Evolutionary conservation across 2,888 invertebrate genomes (phyloP), one percentile per base, ranked within the genome.

Genomic region (Deilephila elpenor): DNA sequence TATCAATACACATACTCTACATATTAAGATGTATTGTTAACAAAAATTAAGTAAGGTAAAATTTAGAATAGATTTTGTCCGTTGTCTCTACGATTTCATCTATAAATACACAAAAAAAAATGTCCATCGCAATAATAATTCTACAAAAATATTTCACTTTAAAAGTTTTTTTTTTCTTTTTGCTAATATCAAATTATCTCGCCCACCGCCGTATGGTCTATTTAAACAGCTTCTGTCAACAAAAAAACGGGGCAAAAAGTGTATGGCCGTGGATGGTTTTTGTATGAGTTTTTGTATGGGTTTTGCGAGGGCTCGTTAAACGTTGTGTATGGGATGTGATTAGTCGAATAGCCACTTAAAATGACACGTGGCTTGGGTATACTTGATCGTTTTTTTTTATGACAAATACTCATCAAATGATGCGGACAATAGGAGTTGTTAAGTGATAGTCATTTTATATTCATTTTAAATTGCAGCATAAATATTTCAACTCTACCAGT

Each of bases 321-420:
- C 5, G 53, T 73, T 73, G 25, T n/a, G 19, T 73, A 75, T 80
- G 74, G 74, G 79, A 76, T 73, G 73, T 62, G 76, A 74, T 79
- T 76, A 67, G 32, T 14, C 11, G 5, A 51, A 53, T 71, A 32
- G 74, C 67, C 67, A 67, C 67, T 67, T 67, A 67, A 67, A 51
- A 6, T 44, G 67, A 67, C 67, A 67, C 67, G 67, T 67, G 67
- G 44, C 67, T 44, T 25, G n/a, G 14, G 44, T 25, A 51, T 44
- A 44, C 44, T 67, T 51, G 20, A 6, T 25, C 29, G 51, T 44
- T 44, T 14, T 34, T 20, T 19, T 64, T 64, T 37, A 20, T 11
- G 20, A 44, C 37, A 11, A n/a, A 44, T 64, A n/a, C 14, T 14
- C n/a, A 32, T 5, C 14, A 6, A 56, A 56, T n/a, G 17, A 56